Percentiles rank a stretch among this genome's conserved stretches.
Evolutionary conservation across 2,888 invertebrate species (phyloP).

Genomic region (Teleogryllus oceanicus): DNA sequence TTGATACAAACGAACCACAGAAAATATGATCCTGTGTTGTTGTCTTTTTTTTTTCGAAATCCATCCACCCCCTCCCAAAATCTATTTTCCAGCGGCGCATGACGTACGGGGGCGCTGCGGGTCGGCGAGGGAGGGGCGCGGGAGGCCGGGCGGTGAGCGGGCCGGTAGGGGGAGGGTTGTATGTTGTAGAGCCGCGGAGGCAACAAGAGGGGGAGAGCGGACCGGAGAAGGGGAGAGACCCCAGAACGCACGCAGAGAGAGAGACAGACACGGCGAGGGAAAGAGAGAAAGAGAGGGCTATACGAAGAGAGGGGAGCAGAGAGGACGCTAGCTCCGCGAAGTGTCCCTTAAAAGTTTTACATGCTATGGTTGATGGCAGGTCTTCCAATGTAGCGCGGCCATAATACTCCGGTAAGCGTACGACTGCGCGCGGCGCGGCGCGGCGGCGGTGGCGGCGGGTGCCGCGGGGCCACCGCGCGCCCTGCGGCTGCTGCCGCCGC

Average conservation of each 20-base stretch:
- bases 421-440: slow-evolving; percentile 55
- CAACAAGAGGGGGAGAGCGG: slow-evolving; percentile 5
- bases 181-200: background rate
- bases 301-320: slow-evolving; percentile 26
- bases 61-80: background rate
- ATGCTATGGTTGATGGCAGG: slow-evolving; percentile 60
- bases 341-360: slow-evolving; percentile 39
- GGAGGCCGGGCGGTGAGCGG: background rate
- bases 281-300: background rate
- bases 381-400: slow-evolving; percentile 64
- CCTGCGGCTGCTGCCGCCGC: slow-evolving; percentile 19
- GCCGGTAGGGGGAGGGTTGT: background rate
- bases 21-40: background rate
- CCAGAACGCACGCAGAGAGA: background rate
- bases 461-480: background rate
- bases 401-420: slow-evolving; percentile 58
- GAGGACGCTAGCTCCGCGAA: slow-evolving; percentile 32
- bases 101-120: background rate
- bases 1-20: background rate
- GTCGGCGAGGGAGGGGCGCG: background rate
- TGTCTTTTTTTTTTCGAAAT: background rate
- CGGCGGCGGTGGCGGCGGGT: slow-evolving; percentile 22
- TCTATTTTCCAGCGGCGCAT: background rate
- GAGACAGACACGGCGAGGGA: slow-evolving; percentile 21
- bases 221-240: background rate